phyloP scores from a whole-genome alignment of 2,797 vertebrate species.

The Myiotriccus ornatus region DNA sequence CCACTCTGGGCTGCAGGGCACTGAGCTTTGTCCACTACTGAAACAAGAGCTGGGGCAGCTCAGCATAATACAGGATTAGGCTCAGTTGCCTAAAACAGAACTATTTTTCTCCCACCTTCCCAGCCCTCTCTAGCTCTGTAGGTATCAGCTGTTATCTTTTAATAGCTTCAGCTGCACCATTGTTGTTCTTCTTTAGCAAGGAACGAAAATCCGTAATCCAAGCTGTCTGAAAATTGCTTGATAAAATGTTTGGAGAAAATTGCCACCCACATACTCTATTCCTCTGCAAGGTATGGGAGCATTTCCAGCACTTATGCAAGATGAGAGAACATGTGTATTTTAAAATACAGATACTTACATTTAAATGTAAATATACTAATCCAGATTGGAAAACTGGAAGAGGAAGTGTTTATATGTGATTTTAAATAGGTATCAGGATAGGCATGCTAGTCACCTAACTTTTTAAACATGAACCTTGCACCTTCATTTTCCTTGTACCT shows the following conservation, averaged over 20 bases:
- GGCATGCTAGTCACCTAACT: neutral
- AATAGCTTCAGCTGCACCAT: neutral
- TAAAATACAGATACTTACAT: neutral
- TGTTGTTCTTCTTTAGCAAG: neutral
- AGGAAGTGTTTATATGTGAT: neutral
- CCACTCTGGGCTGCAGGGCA: neutral
- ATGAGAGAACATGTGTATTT: neutral
- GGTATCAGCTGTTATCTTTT: neutral
- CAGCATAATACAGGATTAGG: neutral
- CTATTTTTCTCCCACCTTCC: neutral
- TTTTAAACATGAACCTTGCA: neutral
- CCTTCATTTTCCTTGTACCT: neutral
- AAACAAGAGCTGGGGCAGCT: neutral
- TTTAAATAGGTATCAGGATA: neutral
- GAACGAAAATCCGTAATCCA: neutral
- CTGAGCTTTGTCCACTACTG: neutral
- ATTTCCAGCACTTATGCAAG: neutral
- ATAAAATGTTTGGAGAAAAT: slow-evolving; percentile 48
- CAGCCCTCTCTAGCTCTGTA: neutral
- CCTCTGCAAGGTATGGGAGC: neutral
- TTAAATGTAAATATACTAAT: slow-evolving; percentile 17
- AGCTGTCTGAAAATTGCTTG: slow-evolving; percentile 1
- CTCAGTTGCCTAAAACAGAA: neutral
- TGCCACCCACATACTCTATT: neutral
- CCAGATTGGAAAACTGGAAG: neutral